Base-by-base conservation (phyloP, 2,797 vertebrate genomes). In the Morelia viridis region DNA sequence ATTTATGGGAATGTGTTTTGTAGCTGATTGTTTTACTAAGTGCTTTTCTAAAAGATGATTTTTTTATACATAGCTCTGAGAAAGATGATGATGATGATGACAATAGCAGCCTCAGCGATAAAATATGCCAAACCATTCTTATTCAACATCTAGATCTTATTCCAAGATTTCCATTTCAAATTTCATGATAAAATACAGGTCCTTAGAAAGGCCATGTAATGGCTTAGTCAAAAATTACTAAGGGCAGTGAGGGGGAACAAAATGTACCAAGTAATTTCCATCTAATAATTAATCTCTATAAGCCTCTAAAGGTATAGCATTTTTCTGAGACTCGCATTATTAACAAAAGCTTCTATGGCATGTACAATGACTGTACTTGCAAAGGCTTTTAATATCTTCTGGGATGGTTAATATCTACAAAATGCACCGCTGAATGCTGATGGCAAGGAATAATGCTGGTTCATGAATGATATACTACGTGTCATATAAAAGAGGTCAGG, bases 381-480 rank as follows among this genome's bases (percentile, higher is more conserved):
- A 92, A 87, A 90, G 56, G 60, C 10, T 88, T 71, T 80, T 92
- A 90, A 92, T 58, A 53, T 65, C 62, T 85, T 60, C 24, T 41
- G 87, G 56, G 64, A 24, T 6, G 88, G 24, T 68, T 90, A 80
- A 26, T 92, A 90, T 31, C n/a, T 93, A 91, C 50, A 93, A 94
- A 96, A 83, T 0, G 90, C 57, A 41, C 5, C 64, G 57, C 90
- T 93, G 87, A 93, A 92, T 94, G 41, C 92, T 91, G 9, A 65
- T 91, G 83, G 80, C 60, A 87, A 95, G 85, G n/a, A 94, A 80
- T 89, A 94, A 53, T 26, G 0, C 53, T 56, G 5, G 35, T 53
- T 85, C 90, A 93, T 94, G 41, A 95, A 92, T 92, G 93, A 88
- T 50, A 88, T 95, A 46, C 90, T 91, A 76, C 41, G 92, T 90